Percentiles rank a stretch among this genome's conserved stretches.
Conservation (phyloP, 2,888 invertebrate genomes). For the Cotesia congregata region DNA sequence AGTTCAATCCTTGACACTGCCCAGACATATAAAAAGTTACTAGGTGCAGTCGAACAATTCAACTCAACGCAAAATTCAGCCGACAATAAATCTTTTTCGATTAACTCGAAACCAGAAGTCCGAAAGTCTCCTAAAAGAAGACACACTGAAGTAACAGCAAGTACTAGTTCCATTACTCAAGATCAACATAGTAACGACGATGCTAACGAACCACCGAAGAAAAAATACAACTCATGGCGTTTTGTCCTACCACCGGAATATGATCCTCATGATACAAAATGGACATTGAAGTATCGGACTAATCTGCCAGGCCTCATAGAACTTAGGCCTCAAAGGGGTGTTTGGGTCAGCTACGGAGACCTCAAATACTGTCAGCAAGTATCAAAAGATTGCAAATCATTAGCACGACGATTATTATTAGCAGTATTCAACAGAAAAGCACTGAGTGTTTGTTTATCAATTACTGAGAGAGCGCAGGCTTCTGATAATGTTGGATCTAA, state of each 20-base stretch:
- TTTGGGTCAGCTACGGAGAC: background rate
- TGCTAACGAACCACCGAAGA: background rate
- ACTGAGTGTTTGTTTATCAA: background rate
- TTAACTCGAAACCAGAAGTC: too few relatives aligned
- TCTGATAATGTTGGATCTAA: background rate
- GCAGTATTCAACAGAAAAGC: background rate
- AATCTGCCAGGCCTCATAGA: background rate
- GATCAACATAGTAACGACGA: background rate
- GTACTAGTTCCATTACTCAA: too few relatives aligned
- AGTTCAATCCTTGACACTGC: too few relatives aligned
- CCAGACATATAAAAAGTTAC: too few relatives aligned
- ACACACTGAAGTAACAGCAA: too few relatives aligned
- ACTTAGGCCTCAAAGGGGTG: background rate
- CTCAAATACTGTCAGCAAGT: background rate
- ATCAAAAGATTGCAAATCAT: background rate
- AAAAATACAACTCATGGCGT: background rate
- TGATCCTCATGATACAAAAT: background rate
- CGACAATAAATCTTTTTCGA: too few relatives aligned
- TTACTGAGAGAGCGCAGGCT: background rate
- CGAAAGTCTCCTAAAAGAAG: too few relatives aligned
- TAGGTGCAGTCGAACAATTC: too few relatives aligned
- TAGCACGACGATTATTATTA: background rate
- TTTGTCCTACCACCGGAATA: background rate
- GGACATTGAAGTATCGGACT: background rate
- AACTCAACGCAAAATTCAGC: too few relatives aligned